Base-by-base conservation (phyloP, 2,888 invertebrate genomes). In the Epiblema foenella region DNA sequence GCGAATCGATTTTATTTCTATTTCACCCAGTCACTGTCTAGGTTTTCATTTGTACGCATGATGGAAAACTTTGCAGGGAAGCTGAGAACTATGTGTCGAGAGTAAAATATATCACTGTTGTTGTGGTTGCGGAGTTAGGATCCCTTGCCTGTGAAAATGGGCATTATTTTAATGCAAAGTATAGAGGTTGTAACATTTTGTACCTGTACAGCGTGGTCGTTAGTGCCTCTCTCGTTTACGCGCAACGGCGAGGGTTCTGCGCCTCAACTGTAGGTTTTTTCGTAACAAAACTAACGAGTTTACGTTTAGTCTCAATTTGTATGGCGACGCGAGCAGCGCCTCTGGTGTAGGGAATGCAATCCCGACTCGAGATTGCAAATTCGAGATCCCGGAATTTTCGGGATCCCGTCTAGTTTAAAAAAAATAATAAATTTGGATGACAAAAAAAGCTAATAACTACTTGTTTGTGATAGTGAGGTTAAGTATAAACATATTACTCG, bases 141-240 rank as follows among this genome's bases (percentile, higher is more conserved):
- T 92, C 92, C 93, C 93, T 93, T 93, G 93, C 94, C 94, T 94
- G 94, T 95, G 95, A 96, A 96, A 96, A 96, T 95, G 95, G 95
- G 96, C 96, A 96, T 97, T 96, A 96, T 95, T 97, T 97, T 96
- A 95, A 96, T 97, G 97, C 97, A 97, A 97, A 97, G 97, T 97
- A 96, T 96, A 96, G 96, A 96, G 95, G 96, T 96, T 96, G 96
- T 96, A 96, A 93, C 90, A 88, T 85, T 92, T 90, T 89, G 86
- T 92, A 91, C 85, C 84, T 84, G 92, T 92, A 84, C 89, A 89
- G 90, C 82, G 85, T 88, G 89, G 89, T 89, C 91, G 90, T 87
- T 84, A 79, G 81, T 86, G 85, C 85, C 81, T 83, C 79, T 67
- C 29, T 59, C 76, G 63, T 69, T 62, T 24, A 70, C 72, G 74